Base-by-base conservation (phyloP, 2,888 invertebrate genomes). In the Rhingia campestris region DNA sequence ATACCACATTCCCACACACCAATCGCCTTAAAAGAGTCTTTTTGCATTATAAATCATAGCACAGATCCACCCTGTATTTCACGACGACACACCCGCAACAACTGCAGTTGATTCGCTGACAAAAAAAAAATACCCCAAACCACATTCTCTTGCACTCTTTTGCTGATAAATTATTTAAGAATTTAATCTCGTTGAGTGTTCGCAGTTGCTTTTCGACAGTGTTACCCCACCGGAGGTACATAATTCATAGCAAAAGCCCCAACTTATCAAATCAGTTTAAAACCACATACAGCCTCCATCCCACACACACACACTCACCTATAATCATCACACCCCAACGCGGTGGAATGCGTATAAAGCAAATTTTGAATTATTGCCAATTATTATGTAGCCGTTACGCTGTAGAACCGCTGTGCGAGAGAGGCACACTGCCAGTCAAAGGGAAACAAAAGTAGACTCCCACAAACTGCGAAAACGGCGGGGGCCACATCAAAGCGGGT, bases 341-440 rank as follows among this genome's bases (percentile, higher is more conserved):
- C 22, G 22, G 59, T 54, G 64, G 33, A 61, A 61, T 72, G 72
- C 59, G 77, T 73, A 67, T 7, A 63, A 53, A 35, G 5, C 39
- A 77, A 73, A 58, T 37, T 58, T 82, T 82, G 79, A 82, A 82
- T 73, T 73, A 74, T 64, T 79, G 82, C 82, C 82, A 82, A 82
- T 73, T 66, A 53, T 79, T 73, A 63, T 74, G 45, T 63, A 67
- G 47, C 45, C 77, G 49, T 53, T 39, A 73, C 59, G 66, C 61
- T 47, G 30, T 47, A 39, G 6, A 54, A 22, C 45, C 77, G 49
- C 51, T 47, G 30, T 47, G 6, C 41, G 14, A 54, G 32, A 33
- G 49, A 32, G n/a, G 37, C 39, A 47, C 22, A 30, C 37, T 12
- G 39, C 39, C 39, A 14, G 58, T 63, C 63, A 59, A 64, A 63